Evolutionary conservation across 2,797 vertebrate genomes (phyloP).

Genomic region (Lutra lutra): DNA sequence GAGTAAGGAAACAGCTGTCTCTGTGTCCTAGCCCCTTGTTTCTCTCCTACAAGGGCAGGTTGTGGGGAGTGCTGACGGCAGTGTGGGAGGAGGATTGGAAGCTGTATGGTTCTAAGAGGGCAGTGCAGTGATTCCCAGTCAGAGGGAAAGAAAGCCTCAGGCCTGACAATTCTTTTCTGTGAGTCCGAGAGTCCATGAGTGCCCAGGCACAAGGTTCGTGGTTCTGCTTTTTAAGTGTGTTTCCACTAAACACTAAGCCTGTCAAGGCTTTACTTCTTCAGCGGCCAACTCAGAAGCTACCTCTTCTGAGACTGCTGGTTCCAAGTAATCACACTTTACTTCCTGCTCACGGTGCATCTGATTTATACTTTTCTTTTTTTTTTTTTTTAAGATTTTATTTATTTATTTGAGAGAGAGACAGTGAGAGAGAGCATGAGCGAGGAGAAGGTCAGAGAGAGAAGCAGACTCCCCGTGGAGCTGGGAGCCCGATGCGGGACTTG

Average conservation of each 20-base stretch:
- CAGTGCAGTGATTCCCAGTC: neutral
- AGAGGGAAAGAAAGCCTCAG: neutral
- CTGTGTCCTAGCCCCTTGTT: neutral
- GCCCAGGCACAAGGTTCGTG: neutral
- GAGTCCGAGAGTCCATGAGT: neutral
- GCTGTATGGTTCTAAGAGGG: neutral
- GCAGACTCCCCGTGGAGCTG: too few species aligned
- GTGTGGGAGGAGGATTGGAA: neutral
- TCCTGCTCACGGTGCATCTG: neutral
- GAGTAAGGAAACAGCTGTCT: neutral
- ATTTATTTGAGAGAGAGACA: too few species aligned
- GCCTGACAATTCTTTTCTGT: neutral
- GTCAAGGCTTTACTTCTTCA: neutral
- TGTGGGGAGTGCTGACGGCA: neutral
- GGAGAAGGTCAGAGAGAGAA: too few species aligned
- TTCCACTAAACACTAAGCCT: neutral
- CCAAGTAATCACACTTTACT: neutral
- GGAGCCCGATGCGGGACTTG: too few species aligned
- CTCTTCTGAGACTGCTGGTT: neutral
- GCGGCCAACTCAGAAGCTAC: neutral
- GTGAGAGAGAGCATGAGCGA: too few species aligned
- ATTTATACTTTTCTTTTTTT: neutral
- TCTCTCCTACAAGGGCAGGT: neutral
- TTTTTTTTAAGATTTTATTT: too few species aligned
- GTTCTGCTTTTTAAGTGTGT: neutral